Percentiles rank a stretch among this genome's conserved stretches.
Conservation (phyloP, 2,797 vertebrate genomes). For the Phoxinus dragarum region DNA sequence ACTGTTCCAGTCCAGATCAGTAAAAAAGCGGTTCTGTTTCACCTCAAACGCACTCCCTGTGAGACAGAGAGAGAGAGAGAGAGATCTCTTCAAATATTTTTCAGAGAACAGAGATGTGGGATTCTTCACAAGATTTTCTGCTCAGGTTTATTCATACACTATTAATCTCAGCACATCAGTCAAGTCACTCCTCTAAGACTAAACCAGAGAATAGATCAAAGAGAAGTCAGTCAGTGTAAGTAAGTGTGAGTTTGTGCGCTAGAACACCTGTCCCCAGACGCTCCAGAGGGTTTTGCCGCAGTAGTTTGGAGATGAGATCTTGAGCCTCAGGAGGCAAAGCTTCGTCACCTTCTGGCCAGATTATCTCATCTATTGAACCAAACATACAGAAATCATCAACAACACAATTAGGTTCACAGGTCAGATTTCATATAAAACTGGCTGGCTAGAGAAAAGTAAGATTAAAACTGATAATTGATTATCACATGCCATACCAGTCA, state of each 20-base stretch:
- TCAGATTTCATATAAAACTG: not conserved
- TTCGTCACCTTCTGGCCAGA: constrained; percentile 95
- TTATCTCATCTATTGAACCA: constrained; percentile 86
- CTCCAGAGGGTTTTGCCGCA: constrained; percentile 92
- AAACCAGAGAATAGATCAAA: constrained; percentile 3
- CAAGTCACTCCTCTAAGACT: constrained; percentile 71
- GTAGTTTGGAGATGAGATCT: constrained; percentile 92
- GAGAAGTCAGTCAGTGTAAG: not conserved
- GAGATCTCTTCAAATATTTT: constrained; percentile 28
- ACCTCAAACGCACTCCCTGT: constrained; percentile 93
- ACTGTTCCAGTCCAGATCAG: constrained; percentile 93
- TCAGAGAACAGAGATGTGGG: constrained; percentile 12
- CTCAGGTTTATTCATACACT: constrained; percentile 18
- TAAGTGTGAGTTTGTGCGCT: not conserved
- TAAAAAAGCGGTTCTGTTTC: constrained; percentile 94
- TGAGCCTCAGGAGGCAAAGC: constrained; percentile 91
- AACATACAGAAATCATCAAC: constrained; percentile 44
- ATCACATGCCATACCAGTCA: not conserved
- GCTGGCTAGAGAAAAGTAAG: not conserved
- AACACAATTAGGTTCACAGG: not conserved
- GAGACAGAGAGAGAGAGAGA: constrained; percentile 23
- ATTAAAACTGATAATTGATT: not conserved
- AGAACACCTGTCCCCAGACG: constrained; percentile 89
- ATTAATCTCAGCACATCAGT: not conserved
- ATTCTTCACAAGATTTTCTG: constrained; percentile 10